These are phyloP conservation scores for Blastomussa wellsi DNA, from an alignment of 92 coral and sea anemone species.

Conservation along the genomic window DNA sequence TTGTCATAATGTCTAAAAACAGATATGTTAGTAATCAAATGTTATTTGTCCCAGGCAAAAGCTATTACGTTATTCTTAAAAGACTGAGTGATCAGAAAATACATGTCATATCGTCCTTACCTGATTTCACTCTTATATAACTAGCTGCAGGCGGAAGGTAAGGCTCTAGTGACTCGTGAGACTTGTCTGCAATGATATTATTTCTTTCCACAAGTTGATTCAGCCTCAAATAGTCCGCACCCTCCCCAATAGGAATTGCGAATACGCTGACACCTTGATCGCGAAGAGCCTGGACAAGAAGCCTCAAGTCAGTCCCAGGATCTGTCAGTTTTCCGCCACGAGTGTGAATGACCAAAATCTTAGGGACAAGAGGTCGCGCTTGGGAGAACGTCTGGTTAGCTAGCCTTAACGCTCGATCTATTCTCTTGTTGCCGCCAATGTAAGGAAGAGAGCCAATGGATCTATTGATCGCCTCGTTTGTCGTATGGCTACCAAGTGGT, in stretches of 20 bases:
- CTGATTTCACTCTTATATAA: constrained; percentile 71
- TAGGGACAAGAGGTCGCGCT: constrained; percentile 67
- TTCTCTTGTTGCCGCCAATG: constrained; percentile 61
- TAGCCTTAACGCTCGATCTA: constrained; percentile 64
- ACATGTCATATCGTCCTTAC: constrained; percentile 8
- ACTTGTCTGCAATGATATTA: constrained; percentile 56
- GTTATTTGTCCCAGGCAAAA: too few species aligned
- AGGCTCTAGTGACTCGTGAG: constrained; percentile 54
- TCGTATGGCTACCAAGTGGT: constrained; percentile 53
- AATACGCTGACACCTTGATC: constrained; percentile 63
- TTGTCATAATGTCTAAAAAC: background rate
- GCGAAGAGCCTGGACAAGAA: constrained; percentile 68
- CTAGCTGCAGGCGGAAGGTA: constrained; percentile 69
- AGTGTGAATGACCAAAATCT: constrained; percentile 66
- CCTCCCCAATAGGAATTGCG: constrained; percentile 69
- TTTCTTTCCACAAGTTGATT: constrained; percentile 45
- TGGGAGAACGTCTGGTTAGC: constrained; percentile 74
- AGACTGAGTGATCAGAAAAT: background rate
- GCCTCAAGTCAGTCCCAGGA: constrained; percentile 54
- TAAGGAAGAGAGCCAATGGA: constrained; percentile 69
- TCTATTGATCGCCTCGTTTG: constrained; percentile 52
- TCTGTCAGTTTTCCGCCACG: constrained; percentile 52
- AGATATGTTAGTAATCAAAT: too few species aligned
- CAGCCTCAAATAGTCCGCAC: constrained; percentile 35
- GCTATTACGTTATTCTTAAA: too few species aligned